Evolutionary conservation across 2,888 invertebrate species (phyloP), one percentile per base, ranked within the genome.

Genomic region (Halocaridina rubra): DNA sequence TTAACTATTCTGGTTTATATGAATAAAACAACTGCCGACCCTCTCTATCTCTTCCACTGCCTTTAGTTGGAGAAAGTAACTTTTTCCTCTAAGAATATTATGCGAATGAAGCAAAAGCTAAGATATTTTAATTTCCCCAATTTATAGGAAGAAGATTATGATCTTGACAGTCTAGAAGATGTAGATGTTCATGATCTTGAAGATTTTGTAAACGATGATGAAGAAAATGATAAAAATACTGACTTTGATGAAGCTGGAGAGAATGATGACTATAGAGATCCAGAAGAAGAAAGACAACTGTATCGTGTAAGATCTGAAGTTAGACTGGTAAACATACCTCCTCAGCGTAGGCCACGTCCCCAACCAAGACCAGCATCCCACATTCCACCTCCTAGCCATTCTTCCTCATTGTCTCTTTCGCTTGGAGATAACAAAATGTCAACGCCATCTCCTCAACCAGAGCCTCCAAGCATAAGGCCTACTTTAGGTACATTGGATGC

Each of bases 361-460:
- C 82, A 77, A n/a, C 82, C 78, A 13, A 32, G 82, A 3, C 82
- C 82, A 0, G 39, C 71, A 29, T 82, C 82, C 33, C 82, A 82
- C 64, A 77, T 82, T 33, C 46, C 82, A 32, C 53, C 76, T 24
- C 82, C 82, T 19, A 81, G 81, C 67, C 29, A 76, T 19, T 71
- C 82, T 24, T 59, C 77, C n/a, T 69, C 53, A 13, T 27, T 67
- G 27, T n/a, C 67, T 46, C 19, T 59, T 29, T 24, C 46, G 3
- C 39, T 32, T 39, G 1, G 16, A 53, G 53, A 13, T 1, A 13
- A 13, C 53, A 53, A 53, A 13, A 53, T 0, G 29, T 13, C 22
- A 19, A 10, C 13, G 22, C 64, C 64, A 64, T 27, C 27, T 27
- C 67, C 27, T 13, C 74, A 39, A 46, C 39, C 27, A 10, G 24